Evolutionary conservation across 2,888 invertebrate genomes (phyloP).

Genomic region (Acleris cristana): DNA sequence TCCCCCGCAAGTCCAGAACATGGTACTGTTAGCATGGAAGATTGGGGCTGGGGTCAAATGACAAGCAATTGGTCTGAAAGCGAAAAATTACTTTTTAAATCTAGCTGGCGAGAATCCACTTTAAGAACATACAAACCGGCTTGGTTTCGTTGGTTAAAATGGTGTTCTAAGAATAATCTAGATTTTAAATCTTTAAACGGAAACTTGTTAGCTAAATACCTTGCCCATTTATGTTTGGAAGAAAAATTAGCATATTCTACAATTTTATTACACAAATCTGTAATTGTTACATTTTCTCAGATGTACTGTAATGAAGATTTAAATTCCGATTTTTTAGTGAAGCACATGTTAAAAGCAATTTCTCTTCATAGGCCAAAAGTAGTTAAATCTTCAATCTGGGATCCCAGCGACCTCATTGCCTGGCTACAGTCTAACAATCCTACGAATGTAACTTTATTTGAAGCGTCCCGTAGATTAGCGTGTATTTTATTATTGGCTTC

Average conservation of each 20-base stretch:
- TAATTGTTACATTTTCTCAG: constrained; percentile 10
- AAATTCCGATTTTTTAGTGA: constrained; percentile 20
- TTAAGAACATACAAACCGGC: constrained; percentile 14
- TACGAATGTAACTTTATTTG: neutral
- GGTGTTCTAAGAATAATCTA: constrained; percentile 2
- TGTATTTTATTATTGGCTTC: constrained; percentile 6
- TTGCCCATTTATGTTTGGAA: constrained; percentile 23
- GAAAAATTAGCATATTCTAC: constrained; percentile 23
- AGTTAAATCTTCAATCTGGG: neutral
- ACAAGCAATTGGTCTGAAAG: constrained; percentile 19
- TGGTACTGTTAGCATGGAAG: constrained; percentile 39
- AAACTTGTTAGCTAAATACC: constrained; percentile 8
- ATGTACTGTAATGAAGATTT: constrained; percentile 12
- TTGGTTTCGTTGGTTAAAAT: constrained; percentile 20
- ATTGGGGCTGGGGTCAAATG: constrained; percentile 36
- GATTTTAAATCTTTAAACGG: neutral
- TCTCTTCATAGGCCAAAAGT: neutral
- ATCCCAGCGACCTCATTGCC: constrained; percentile 1
- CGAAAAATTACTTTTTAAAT: neutral
- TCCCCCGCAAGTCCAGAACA: constrained; percentile 33
- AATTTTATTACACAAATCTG: constrained; percentile 15
- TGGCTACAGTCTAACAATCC: neutral
- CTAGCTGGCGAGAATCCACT: constrained; percentile 24
- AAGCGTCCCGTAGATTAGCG: constrained; percentile 1
- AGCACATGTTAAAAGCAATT: constrained; percentile 1